Conservation (phyloP, 2,888 invertebrate genomes). For the Cacoxenus indagator region DNA sequence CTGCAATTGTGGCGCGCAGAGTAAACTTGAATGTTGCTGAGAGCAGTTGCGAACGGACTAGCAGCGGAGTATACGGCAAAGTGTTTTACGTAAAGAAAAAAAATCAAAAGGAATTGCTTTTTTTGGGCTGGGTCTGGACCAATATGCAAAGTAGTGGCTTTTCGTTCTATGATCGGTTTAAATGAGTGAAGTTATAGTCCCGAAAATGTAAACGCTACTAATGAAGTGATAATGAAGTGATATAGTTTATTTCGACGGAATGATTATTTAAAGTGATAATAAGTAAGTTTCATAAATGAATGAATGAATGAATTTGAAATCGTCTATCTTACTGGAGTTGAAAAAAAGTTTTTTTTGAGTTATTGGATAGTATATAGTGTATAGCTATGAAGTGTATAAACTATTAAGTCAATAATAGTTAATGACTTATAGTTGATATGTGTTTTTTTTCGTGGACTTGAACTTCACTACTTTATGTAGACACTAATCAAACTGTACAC, state of each 20-base stretch:
- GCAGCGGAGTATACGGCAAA: no score
- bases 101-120: background rate
- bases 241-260: no score
- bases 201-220: no score
- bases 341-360: no score
- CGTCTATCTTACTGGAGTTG: no score
- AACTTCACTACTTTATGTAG: slow-evolving; percentile 49
- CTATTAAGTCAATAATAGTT: background rate
- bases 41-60: slow-evolving; percentile 37
- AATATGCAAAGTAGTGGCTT: background rate
- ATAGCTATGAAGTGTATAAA: no score
- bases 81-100: background rate
- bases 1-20: slow-evolving; percentile 35
- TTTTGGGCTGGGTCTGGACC: slow-evolving; percentile 6
- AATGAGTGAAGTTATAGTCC: background rate
- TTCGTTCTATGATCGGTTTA: background rate
- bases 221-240: no score
- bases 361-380: no score
- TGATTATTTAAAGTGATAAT: background rate
- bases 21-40: slow-evolving; percentile 37
- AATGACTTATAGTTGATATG: background rate
- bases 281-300: no score
- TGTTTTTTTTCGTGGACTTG: slow-evolving; percentile 47
- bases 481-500: slow-evolving; percentile 6
- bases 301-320: no score